Evolutionary conservation across 1,140 invertebrate genomes (phyloP).

Genomic region (Diplogasteroides magnus): DNA sequence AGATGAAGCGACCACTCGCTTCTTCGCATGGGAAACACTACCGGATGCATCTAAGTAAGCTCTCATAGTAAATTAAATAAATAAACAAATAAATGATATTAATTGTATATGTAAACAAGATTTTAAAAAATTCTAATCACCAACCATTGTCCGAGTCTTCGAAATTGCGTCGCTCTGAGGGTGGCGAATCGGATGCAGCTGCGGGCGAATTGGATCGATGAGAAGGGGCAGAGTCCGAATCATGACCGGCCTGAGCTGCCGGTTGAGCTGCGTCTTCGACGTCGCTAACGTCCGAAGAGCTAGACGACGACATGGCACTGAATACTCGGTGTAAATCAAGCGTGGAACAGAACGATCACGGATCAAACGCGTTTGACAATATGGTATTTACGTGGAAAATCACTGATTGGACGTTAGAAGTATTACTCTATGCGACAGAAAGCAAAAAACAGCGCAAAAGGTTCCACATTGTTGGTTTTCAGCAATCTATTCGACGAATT

Average conservation of each 20-base stretch:
- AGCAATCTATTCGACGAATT: no score
- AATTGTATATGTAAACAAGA: background rate
- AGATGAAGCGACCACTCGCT: no score
- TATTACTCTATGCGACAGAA: no score
- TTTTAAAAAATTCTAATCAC: background rate
- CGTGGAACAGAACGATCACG: no score
- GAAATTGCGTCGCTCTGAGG: background rate
- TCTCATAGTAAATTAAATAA: background rate
- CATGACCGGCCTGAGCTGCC: conserved; percentile 6
- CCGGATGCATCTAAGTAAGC: background rate
- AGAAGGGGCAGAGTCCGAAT: conserved; percentile 6
- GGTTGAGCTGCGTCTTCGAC: conserved; percentile 37
- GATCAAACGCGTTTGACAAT: no score
- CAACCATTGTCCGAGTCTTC: background rate
- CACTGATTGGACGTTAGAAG: no score
- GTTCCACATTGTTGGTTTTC: no score
- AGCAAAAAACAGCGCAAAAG: no score
- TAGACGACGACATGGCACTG: conserved; percentile 26
- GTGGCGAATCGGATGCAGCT: background rate
- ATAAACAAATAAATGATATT: background rate
- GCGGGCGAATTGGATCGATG: background rate
- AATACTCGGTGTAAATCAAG: no score
- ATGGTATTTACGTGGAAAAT: no score
- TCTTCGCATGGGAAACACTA: no score
- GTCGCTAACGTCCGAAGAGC: conserved; percentile 62